Base-by-base conservation (phyloP, 92 coral and sea anemone species). In the Scolanthus callimorphus region DNA sequence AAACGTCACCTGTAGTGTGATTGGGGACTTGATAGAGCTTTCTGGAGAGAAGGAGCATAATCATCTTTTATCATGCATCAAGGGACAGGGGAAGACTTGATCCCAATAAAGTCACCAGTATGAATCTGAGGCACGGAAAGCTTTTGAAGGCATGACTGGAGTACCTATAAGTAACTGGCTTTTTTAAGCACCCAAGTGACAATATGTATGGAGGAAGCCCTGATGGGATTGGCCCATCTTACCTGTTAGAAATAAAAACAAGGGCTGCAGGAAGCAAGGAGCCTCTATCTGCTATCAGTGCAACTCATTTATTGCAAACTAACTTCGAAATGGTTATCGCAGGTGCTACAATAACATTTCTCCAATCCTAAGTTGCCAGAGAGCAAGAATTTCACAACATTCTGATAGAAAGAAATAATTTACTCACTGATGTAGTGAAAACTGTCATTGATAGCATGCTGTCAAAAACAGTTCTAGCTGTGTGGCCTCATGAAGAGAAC, bases 401-500 rank as follows among this genome's bases (percentile, higher is more conserved):
- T 54, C 45, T 70, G 38, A 78, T 70, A 29, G 78, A 77, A 53
- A 77, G 67, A 70, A 78, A 78, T 51, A 63, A 71, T 24, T 37
- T 63, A 26, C 61, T 78, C 51, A 62, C 46, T 26, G 57, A 39
- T 51, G 79, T 70, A 20, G 55, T 73, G 29, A 78, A 70, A 25
- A 56, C 58, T 43, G 63, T 79, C 37, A 46, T 63, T 48, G 79
- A 78, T 64, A 70, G 60, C 45, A 70, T 78, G 79, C 70, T 78
- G 44, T 63, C 79, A 51, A 38, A 49, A 63, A 58, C 56, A 28
- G 30, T 4, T 39, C 51, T 70, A 9, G 57, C 27, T 51, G 69
- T 39, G 60, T 77, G 83, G 83, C 60, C 84, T 31, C 78, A 78
- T 50, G 78, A 69, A 34, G 84, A 78, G 52, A 70, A 46, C 56